phyloP scores from a whole-genome alignment of 2,113 vertebrate species.

The Arenaria interpres region DNA sequence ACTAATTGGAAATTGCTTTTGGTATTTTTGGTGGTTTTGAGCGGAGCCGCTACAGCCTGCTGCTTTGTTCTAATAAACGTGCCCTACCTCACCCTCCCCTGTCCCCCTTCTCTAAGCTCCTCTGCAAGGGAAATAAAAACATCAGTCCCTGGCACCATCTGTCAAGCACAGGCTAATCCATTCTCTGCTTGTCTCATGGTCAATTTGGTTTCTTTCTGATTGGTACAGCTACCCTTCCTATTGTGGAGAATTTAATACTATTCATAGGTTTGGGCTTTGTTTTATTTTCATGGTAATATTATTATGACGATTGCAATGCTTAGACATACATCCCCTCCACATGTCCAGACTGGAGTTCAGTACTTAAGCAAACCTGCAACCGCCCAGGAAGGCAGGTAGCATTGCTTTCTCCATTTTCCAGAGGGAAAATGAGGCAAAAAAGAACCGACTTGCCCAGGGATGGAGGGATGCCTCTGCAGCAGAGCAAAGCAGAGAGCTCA shows the following conservation, averaged over 20 bases:
- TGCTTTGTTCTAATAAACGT: not conserved
- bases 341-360: not conserved
- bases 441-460: not conserved
- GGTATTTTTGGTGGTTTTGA: slow-evolving; percentile 12
- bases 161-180: slow-evolving; percentile 51
- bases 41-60: not conserved
- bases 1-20: not conserved
- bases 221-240: not conserved
- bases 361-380: not conserved
- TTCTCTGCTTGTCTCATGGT: slow-evolving; percentile 39
- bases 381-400: not conserved
- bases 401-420: not conserved
- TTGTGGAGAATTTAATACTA: not conserved
- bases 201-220: slow-evolving; percentile 24
- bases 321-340: not conserved
- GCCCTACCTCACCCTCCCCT: not conserved
- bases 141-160: slow-evolving; percentile 47
- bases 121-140: slow-evolving; percentile 26
- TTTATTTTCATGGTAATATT: not conserved
- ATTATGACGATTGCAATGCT: not conserved
- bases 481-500: not conserved
- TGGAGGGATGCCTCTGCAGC: not conserved
- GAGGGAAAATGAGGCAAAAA: not conserved
- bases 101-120: not conserved
- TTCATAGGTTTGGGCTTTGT: not conserved